A percentile compares a stretch with the other conserved stretches of the same genome.
Evolutionary conservation across 2,888 invertebrate species (phyloP).

Genomic region (Rhamphomyia laevipes): DNA sequence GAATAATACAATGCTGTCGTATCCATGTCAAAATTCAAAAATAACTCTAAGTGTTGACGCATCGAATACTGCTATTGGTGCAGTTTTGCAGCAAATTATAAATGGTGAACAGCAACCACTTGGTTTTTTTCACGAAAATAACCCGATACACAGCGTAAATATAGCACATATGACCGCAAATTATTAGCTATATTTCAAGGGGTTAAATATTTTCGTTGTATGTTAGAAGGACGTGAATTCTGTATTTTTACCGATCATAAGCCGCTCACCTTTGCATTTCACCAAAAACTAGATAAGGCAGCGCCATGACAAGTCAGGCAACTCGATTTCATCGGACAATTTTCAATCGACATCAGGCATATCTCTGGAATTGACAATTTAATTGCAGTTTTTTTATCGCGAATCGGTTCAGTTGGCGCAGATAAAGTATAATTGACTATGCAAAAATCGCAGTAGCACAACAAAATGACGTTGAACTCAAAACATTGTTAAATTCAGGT

Average conservation of each 20-base stretch:
- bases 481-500: no score
- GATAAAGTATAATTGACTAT: no score
- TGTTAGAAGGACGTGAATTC: slow-evolving; percentile 29
- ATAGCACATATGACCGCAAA: slow-evolving; percentile 33
- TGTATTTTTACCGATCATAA: slow-evolving; percentile 29
- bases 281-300: slow-evolving; percentile 20
- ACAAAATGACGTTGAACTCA: no score
- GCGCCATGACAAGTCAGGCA: slow-evolving; percentile 27
- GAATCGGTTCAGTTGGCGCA: no score
- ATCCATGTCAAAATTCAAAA: slow-evolving; percentile 22
- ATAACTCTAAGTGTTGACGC: slow-evolving; percentile 20
- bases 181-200: slow-evolving; percentile 29
- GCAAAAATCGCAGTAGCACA: no score
- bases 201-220: slow-evolving; percentile 26
- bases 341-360: slow-evolving; percentile 5
- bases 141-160: slow-evolving; percentile 23
- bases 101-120: slow-evolving; percentile 25
- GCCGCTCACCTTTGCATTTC: slow-evolving; percentile 25
- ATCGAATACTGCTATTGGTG: slow-evolving; percentile 30
- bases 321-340: slow-evolving; percentile 18
- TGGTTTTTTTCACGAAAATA: slow-evolving; percentile 30
- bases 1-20: slow-evolving; percentile 18
- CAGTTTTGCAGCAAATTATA: slow-evolving; percentile 26
- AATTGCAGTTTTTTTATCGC: background rate
- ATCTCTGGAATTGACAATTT: background rate